These are phyloP conservation scores for Sciurus vulgaris DNA, from an alignment of 2,797 vertebrate genomes.

Conservation along the genomic window DNA sequence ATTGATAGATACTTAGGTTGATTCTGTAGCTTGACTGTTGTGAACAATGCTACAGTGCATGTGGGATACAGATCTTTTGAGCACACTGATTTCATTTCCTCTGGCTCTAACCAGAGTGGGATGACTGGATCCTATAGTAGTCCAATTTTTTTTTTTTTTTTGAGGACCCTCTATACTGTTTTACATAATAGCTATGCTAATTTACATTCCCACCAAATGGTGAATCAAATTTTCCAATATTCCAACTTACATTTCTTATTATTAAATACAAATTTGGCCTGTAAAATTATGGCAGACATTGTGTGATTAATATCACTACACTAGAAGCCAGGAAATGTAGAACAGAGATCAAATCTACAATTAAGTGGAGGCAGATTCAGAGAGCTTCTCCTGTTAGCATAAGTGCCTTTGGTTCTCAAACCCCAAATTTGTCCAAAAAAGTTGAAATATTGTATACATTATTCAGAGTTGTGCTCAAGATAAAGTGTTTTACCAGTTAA, in stretches of 20 bases:
- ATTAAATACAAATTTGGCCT: slow-evolving; percentile 36
- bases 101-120: neutral
- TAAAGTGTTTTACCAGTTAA: slow-evolving; percentile 7
- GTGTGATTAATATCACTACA: slow-evolving; percentile 29
- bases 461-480: neutral
- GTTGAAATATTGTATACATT: neutral
- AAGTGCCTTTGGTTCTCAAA: neutral
- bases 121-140: neutral
- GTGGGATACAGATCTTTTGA: neutral
- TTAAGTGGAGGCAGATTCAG: neutral
- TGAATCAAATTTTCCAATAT: neutral
- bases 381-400: neutral
- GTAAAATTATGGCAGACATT: slow-evolving; percentile 25
- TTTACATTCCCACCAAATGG: neutral
- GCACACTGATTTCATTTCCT: neutral
- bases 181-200: neutral
- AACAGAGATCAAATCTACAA: neutral
- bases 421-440: neutral
- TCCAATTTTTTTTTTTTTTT: neutral
- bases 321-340: neutral
- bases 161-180: neutral
- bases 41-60: neutral
- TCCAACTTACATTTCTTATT: slow-evolving; percentile 68
- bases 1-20: neutral
- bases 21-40: neutral